A percentile compares a stretch with the other conserved stretches of the same genome.
Evolutionary conservation across 2,797 vertebrate genomes (phyloP).

Genomic region (Gallinago solitaria): DNA sequence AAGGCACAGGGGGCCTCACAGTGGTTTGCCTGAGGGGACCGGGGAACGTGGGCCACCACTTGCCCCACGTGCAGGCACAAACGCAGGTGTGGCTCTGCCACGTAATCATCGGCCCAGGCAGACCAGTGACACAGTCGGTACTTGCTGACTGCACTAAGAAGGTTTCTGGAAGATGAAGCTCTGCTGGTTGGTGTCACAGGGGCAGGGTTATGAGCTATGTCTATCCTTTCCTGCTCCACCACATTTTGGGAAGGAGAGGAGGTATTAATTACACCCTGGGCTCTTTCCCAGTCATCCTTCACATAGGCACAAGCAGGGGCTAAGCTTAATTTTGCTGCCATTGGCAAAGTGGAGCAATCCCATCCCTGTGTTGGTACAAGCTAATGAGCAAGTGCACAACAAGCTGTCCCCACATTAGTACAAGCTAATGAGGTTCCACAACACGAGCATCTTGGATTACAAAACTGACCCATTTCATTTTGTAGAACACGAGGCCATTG

Average conservation of each 20-base stretch:
- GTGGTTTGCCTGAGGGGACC: accelerated
- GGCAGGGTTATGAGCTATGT: not conserved
- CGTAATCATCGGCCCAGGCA: accelerated
- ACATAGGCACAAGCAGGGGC: not conserved
- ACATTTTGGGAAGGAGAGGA: not conserved
- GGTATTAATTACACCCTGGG: not conserved
- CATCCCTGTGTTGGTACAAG: not conserved
- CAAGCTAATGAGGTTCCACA: not conserved
- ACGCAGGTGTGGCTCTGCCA: not conserved
- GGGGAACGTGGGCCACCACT: accelerated
- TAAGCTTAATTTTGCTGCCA: conserved; percentile 1
- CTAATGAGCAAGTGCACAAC: not conserved
- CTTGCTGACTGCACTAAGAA: not conserved
- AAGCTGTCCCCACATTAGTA: not conserved
- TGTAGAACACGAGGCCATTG: not conserved
- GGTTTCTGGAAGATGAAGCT: not conserved
- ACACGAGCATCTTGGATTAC: not conserved
- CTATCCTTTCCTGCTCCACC: not conserved
- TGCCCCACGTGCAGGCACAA: not conserved
- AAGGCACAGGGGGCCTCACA: not conserved
- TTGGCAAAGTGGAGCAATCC: not conserved
- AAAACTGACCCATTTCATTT: not conserved
- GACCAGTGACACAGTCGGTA: not conserved
- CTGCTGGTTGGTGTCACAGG: not conserved
- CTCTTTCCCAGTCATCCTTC: not conserved